phyloP scores from a whole-genome alignment of 2,888 invertebrate genomes.

The Dorcus hopei region DNA sequence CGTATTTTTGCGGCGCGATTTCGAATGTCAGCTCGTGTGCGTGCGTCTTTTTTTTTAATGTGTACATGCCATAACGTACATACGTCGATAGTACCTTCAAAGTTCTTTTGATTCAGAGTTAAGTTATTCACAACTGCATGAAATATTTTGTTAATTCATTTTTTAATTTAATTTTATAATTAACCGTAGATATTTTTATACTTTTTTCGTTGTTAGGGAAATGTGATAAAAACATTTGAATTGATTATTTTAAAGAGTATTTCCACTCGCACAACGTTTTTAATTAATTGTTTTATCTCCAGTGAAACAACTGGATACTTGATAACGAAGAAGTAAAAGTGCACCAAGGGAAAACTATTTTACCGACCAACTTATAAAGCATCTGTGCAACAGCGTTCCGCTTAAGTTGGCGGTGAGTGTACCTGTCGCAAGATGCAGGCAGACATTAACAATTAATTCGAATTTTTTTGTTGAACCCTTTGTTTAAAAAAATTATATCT shows the following conservation, averaged over 20 bases:
- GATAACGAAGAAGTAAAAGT: background rate
- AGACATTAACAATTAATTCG: too few species aligned
- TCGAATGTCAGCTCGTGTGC: conserved; percentile 3
- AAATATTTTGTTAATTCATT: conserved; percentile 2
- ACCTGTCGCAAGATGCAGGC: too few species aligned
- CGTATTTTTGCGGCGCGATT: too few species aligned
- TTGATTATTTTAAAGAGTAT: conserved; percentile 1
- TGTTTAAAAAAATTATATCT: too few species aligned
- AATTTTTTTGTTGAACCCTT: too few species aligned
- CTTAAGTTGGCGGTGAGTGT: too few species aligned
- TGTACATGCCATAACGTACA: conserved; percentile 14
- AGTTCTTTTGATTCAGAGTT: background rate
- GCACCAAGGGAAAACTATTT: background rate
- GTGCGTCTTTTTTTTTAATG: conserved; percentile 8
- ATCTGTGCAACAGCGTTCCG: too few species aligned
- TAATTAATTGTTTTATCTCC: conserved; percentile 3
- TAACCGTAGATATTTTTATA: conserved; percentile 12
- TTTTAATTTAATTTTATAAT: conserved; percentile 12
- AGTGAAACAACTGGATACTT: too few species aligned
- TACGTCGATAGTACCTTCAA: background rate
- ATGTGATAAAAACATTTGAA: background rate
- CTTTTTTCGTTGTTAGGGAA: background rate
- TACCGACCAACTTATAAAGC: background rate
- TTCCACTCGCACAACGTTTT: background rate
- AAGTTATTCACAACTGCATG: conserved; percentile 6